Evolutionary conservation across 2,888 invertebrate species (phyloP).

Genomic region (Criorhina ranunculi): DNA sequence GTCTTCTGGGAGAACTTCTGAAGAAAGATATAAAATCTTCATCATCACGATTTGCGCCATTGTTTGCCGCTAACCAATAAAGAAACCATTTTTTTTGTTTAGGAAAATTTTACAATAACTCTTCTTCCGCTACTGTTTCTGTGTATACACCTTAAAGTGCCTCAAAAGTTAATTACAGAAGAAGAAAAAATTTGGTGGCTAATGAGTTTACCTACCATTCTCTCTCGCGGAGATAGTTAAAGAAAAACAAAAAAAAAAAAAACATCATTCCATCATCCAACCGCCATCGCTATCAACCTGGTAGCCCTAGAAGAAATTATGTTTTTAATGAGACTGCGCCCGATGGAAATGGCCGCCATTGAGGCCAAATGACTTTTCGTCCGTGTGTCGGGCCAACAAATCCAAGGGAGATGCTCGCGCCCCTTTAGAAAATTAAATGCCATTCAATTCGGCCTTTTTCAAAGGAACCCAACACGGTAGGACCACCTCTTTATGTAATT

Average conservation of each 20-base stretch:
- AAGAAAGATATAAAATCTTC: constrained; percentile 59
- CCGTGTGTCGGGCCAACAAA: constrained; percentile 29
- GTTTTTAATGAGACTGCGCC: constrained; percentile 58
- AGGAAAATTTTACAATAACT: constrained; percentile 51
- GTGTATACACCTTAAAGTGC: constrained; percentile 33
- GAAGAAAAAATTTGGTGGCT: constrained; percentile 43
- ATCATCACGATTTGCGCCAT: constrained; percentile 40
- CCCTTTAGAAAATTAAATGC: constrained; percentile 58
- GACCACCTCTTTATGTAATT: constrained; percentile 48
- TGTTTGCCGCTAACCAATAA: constrained; percentile 33
- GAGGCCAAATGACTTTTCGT: constrained; percentile 41
- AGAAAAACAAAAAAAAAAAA: too few relatives aligned
- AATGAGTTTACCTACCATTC: constrained; percentile 51
- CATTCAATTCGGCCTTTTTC: constrained; percentile 67
- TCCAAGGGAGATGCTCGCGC: constrained; percentile 21
- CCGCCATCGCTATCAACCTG: neutral
- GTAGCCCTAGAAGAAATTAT: constrained; percentile 49
- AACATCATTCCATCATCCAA: neutral
- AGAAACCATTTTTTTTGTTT: constrained; percentile 40
- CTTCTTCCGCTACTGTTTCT: constrained; percentile 61
- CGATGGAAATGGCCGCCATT: constrained; percentile 62
- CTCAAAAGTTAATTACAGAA: constrained; percentile 47
- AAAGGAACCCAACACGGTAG: constrained; percentile 39
- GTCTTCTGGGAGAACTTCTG: constrained; percentile 27
- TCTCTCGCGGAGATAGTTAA: neutral